These are phyloP conservation scores for Drosophila rufa DNA, from an alignment of 1,140 invertebrate species.

Conservation along the genomic window DNA sequence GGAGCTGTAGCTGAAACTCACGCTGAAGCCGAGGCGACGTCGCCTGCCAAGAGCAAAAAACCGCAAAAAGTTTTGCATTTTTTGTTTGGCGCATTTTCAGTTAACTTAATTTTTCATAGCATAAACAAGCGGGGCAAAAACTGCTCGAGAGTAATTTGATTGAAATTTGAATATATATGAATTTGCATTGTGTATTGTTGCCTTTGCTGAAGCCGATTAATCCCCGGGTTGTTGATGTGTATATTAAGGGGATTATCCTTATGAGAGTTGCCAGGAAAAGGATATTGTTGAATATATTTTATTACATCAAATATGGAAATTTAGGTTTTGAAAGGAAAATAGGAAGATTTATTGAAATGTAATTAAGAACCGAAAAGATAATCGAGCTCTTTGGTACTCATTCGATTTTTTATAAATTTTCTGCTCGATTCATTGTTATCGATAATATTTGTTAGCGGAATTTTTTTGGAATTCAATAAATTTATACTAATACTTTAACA, in stretches of 20 bases:
- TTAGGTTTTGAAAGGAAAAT: no score
- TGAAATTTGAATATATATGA: conserved; percentile 48
- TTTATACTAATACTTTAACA: no score
- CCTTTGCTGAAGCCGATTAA: conserved; percentile 27
- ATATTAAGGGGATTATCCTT: neutral
- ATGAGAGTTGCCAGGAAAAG: neutral
- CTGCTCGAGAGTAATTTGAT: conserved; percentile 37
- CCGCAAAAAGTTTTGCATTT: conserved; percentile 56
- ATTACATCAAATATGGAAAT: neutral
- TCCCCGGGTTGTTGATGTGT: neutral
- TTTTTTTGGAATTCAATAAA: no score
- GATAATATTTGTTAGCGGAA: no score
- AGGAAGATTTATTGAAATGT: no score
- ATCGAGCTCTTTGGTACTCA: no score
- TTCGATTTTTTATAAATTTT: no score
- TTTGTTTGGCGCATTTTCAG: conserved; percentile 31
- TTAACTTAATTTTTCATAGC: conserved; percentile 65
- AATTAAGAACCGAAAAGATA: no score
- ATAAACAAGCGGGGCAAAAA: conserved; percentile 49
- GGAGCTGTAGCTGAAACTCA: conserved; percentile 13
- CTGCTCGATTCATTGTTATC: no score
- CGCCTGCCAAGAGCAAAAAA: conserved; percentile 54
- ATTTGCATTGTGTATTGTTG: conserved; percentile 26
- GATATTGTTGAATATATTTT: neutral
- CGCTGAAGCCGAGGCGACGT: conserved; percentile 30